These are phyloP conservation scores for Standfussiana lucernea DNA, from an alignment of 2,888 invertebrate species.

Conservation along the genomic window DNA sequence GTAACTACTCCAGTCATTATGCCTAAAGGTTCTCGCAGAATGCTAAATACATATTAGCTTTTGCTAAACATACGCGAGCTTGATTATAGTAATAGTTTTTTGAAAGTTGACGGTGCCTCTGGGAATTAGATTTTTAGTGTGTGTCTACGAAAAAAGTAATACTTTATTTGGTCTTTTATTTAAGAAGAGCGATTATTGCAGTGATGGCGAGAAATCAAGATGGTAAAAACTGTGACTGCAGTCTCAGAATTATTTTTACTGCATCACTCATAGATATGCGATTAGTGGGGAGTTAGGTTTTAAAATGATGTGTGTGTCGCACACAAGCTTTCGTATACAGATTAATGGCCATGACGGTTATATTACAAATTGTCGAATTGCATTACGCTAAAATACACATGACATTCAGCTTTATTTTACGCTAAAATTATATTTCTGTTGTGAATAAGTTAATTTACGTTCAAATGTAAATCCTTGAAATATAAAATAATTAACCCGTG, in stretches of 20 bases:
- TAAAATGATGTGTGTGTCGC: neutral
- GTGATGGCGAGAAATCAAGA: neutral
- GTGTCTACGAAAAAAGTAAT: neutral
- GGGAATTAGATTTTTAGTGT: neutral
- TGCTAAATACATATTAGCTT: neutral
- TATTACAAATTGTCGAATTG: neutral
- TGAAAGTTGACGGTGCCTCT: neutral
- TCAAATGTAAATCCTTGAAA: conserved; percentile 25
- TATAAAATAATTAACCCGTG: conserved; percentile 25
- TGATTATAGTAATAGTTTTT: neutral
- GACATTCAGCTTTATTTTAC: conserved; percentile 4
- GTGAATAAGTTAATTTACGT: neutral
- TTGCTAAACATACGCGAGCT: conserved; percentile 1
- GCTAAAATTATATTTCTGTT: neutral
- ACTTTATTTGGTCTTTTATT: neutral
- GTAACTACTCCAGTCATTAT: neutral
- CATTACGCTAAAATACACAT: neutral
- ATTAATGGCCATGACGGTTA: neutral
- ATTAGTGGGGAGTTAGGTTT: neutral
- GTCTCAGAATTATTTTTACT: neutral
- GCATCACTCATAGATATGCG: neutral
- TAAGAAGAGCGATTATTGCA: too few species aligned
- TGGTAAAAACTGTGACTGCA: neutral
- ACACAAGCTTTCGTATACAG: neutral
- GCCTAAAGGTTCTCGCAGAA: neutral